These are phyloP conservation scores for Bradypus variegatus DNA, from an alignment of 2,797 vertebrate genomes.

Conservation along the genomic window DNA sequence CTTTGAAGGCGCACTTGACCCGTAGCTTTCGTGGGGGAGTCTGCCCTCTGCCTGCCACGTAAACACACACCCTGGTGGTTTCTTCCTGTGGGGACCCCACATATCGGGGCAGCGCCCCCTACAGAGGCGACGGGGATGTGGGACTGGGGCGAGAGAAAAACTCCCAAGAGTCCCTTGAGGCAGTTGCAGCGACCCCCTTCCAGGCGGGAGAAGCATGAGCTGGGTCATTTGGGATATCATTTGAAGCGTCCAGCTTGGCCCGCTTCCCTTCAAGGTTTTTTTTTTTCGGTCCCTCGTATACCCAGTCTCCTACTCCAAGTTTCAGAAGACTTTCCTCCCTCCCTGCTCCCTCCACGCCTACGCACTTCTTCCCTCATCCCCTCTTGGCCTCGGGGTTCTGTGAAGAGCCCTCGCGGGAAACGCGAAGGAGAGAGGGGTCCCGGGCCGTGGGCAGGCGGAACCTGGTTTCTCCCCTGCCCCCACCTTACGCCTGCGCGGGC, in stretches of 20 bases:
- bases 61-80: background rate
- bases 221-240: background rate
- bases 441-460: background rate
- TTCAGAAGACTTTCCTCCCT: background rate
- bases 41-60: background rate
- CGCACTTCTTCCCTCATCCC: background rate
- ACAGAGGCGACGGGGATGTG: background rate
- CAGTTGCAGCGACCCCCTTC: background rate
- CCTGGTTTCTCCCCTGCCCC: background rate
- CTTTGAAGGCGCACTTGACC: background rate
- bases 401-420: background rate
- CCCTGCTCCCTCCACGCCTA: background rate
- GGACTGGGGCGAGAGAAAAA: background rate
- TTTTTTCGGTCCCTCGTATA: accelerated
- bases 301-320: background rate
- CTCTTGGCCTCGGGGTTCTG: background rate
- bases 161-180: background rate
- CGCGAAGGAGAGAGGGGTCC: no score
- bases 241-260: background rate
- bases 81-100: background rate
- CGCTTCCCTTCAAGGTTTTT: background rate
- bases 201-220: background rate
- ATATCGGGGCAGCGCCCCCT: background rate
- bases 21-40: background rate
- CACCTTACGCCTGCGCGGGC: background rate